Evolutionary conservation across 2,113 vertebrate species (phyloP), one percentile per base, ranked within the genome.

Genomic region (Eurystomus gularis): DNA sequence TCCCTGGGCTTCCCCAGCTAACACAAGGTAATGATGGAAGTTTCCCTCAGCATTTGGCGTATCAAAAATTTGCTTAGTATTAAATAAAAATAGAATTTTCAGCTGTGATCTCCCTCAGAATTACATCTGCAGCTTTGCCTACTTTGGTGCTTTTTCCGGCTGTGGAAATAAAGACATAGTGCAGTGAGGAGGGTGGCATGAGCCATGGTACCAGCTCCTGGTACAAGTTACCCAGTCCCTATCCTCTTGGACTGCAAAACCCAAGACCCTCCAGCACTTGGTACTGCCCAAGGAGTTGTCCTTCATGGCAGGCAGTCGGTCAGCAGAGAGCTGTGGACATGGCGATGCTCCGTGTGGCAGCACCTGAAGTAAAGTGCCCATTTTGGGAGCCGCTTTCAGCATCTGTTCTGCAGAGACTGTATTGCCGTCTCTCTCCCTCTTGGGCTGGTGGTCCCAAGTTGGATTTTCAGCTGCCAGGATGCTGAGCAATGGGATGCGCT

Each of bases 221-320:
- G 25, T n/a, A 44, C 46, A 89, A 14, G 6, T 46, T 35, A 10
- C 40, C 57, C 42, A 51, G 18, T 60, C 24, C 1, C 1, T n/a
- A 42, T 42, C 42, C 37, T 23, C 14, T 14, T 51, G 7, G 20
- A 17, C 24, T 44, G 57, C 26, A 61, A 71, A 85, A 31, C 35
- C 17, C 2, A 2, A 57, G 49, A 46, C 18, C 5, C 17, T 70
- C 49, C 17, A 48, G 84, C 37, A 42, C 25, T 37, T 0, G 0
- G 16, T 42, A 29, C 51, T 77, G n/a, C 70, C 31, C 5, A 3
- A 18, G 37, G 3, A 37, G 29, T 13, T 35, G 37, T n/a, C 25
- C 55, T 29, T 70, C 4, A 1, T 14, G 39, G 40, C 24, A 24
- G 40, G 31, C 42, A 42, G 42, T 42, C 42, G 68, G 54, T 2